phyloP scores from a whole-genome alignment of 2,113 vertebrate genomes.

The Scalopus aquaticus region DNA sequence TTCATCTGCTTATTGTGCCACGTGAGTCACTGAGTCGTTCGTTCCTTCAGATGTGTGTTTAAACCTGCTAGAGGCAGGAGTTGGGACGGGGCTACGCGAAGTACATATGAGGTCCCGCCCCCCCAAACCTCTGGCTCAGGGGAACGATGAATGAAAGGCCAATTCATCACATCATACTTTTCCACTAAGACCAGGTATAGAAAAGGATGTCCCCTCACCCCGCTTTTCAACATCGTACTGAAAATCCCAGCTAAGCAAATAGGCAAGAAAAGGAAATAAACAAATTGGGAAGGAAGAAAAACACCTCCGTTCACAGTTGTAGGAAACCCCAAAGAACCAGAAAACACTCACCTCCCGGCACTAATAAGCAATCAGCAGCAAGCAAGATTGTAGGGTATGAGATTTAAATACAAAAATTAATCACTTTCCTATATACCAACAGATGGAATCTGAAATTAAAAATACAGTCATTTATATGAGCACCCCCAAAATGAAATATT shows the following conservation, averaged over 20 bases:
- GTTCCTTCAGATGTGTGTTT: background rate
- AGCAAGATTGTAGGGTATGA: background rate
- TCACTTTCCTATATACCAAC: background rate
- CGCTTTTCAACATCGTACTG: background rate
- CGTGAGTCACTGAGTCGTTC: background rate
- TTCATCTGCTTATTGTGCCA: background rate
- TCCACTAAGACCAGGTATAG: background rate
- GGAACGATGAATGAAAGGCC: background rate
- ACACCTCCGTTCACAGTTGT: background rate
- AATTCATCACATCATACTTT: background rate
- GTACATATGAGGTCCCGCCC: background rate
- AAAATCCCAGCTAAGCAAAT: background rate
- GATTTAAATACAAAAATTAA: background rate
- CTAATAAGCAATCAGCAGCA: background rate
- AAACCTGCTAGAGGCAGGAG: background rate
- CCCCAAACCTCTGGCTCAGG: background rate
- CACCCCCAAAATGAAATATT: background rate
- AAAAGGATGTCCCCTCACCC: background rate
- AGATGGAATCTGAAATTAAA: background rate
- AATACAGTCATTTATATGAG: background rate
- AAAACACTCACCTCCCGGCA: background rate
- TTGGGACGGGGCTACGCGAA: background rate
- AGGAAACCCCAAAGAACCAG: background rate
- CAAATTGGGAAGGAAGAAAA: background rate
- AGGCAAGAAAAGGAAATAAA: background rate